Conservation (phyloP, 2,797 vertebrate species). For the Anabas testudineus region DNA sequence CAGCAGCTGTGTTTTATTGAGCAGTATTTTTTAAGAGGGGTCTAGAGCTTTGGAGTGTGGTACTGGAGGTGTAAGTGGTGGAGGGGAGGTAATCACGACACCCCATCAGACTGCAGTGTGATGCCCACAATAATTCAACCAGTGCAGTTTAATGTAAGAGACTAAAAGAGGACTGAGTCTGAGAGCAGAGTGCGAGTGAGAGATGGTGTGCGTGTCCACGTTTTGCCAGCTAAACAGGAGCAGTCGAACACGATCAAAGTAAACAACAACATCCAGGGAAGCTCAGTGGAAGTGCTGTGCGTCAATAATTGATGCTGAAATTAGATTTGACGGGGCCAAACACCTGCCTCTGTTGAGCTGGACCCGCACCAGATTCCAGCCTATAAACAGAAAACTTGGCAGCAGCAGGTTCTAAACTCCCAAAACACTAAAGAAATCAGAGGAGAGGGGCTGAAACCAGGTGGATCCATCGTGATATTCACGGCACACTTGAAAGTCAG, state of each 20-base stretch:
- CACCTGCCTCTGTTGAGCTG: slow-evolving; percentile 41
- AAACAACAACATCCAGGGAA: slow-evolving; percentile 10
- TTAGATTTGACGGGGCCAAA: slow-evolving; percentile 28
- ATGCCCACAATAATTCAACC: neutral
- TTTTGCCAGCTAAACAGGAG: slow-evolving; percentile 17
- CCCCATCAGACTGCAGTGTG: neutral
- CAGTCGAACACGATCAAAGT: slow-evolving; percentile 7
- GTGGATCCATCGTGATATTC: neutral
- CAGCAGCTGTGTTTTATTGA: slow-evolving; percentile 24
- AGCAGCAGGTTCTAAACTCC: slow-evolving; percentile 8
- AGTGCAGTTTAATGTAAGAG: neutral
- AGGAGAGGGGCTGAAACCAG: slow-evolving; percentile 7
- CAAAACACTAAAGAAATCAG: slow-evolving; percentile 28
- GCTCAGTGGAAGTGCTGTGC: neutral
- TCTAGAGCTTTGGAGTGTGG: slow-evolving; percentile 5
- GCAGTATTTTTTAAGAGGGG: slow-evolving; percentile 1
- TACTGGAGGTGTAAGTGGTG: neutral
- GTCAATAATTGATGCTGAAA: slow-evolving; percentile 46
- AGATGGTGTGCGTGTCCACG: slow-evolving; percentile 1
- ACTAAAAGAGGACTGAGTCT: slow-evolving; percentile 4
- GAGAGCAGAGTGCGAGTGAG: neutral
- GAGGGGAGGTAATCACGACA: neutral
- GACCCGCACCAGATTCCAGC: slow-evolving; percentile 34
- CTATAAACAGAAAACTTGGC: slow-evolving; percentile 25
- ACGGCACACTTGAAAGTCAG: neutral